These are phyloP conservation scores for Carassius carassius DNA, from an alignment of 2,113 vertebrate species.

Conservation along the genomic window DNA sequence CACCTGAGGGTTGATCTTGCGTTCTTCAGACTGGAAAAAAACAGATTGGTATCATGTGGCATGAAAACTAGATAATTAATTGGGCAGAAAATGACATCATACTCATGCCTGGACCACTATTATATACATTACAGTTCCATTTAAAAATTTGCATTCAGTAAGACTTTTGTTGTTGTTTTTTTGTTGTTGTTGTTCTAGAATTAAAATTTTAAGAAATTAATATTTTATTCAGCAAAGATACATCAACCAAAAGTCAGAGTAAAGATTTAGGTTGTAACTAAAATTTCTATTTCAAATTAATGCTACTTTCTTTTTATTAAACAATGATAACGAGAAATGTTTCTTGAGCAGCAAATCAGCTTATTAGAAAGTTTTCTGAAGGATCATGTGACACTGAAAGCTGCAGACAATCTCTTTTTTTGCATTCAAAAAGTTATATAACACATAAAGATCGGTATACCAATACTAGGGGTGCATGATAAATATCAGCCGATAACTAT, in stretches of 20 bases:
- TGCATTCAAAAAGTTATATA: no score
- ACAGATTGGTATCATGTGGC: slow-evolving; percentile 8
- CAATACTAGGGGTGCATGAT: no score
- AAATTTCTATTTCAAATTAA: no score
- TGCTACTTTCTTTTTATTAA: background rate
- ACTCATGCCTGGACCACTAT: background rate
- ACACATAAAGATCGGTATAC: no score
- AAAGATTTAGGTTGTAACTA: no score
- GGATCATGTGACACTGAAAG: background rate
- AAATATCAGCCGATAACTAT: no score
- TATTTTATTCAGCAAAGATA: background rate
- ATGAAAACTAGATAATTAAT: background rate
- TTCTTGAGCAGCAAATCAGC: background rate
- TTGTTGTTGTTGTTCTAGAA: no score
- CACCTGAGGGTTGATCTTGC: slow-evolving; percentile 93
- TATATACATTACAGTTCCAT: background rate
- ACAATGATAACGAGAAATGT: background rate
- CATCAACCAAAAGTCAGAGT: no score
- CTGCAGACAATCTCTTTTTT: no score
- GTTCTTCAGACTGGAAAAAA: slow-evolving; percentile 82
- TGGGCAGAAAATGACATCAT: background rate
- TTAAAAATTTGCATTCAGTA: background rate
- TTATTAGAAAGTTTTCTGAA: background rate
- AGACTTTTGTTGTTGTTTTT: no score
- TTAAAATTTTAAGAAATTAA: background rate